A percentile compares a stretch with the other conserved stretches of the same genome.
Conservation (phyloP, 2,888 invertebrate species). For the Drosophila differens region DNA sequence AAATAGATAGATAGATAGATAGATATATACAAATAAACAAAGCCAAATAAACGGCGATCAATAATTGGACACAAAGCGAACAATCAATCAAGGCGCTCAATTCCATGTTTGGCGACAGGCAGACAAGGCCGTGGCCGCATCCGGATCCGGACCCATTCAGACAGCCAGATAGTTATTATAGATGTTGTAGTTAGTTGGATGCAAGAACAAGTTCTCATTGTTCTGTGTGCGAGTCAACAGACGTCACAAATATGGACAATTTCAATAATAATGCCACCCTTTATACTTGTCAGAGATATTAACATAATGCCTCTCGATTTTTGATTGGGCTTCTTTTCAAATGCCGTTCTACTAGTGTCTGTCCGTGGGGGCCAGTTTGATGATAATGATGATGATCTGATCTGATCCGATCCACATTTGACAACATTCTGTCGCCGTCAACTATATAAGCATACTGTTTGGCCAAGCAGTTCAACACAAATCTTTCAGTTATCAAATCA, state of each 20-base stretch:
- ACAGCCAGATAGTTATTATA: not conserved
- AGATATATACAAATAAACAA: not conserved
- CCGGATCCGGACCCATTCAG: not conserved
- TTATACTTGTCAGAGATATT: slow-evolving; percentile 32
- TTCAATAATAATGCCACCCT: slow-evolving; percentile 53
- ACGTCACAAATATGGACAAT: slow-evolving; percentile 28
- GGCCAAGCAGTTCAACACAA: slow-evolving; percentile 56
- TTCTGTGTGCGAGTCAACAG: slow-evolving; percentile 31
- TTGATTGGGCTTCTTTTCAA: slow-evolving; percentile 10
- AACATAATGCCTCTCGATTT: slow-evolving; percentile 47
- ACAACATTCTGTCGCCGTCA: slow-evolving; percentile 42
- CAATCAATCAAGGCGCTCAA: slow-evolving; percentile 49
- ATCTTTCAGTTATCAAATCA: slow-evolving; percentile 48
- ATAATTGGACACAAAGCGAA: slow-evolving; percentile 34
- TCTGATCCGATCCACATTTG: slow-evolving; percentile 45
- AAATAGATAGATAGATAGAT: not conserved
- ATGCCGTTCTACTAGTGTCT: slow-evolving; percentile 46
- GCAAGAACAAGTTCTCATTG: slow-evolving; percentile 76
- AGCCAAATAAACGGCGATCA: slow-evolving; percentile 18
- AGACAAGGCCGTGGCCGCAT: not conserved
- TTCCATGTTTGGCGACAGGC: slow-evolving; percentile 10
- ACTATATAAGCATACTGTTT: slow-evolving; percentile 53
- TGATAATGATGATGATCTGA: not conserved
- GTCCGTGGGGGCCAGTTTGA: slow-evolving; percentile 36
- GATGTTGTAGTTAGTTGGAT: slow-evolving; percentile 1